Evolutionary conservation across 92 coral and sea anemone genomes (phyloP), one percentile per base, ranked within the genome.

Genomic region (Parazoanthus atlanticus): DNA sequence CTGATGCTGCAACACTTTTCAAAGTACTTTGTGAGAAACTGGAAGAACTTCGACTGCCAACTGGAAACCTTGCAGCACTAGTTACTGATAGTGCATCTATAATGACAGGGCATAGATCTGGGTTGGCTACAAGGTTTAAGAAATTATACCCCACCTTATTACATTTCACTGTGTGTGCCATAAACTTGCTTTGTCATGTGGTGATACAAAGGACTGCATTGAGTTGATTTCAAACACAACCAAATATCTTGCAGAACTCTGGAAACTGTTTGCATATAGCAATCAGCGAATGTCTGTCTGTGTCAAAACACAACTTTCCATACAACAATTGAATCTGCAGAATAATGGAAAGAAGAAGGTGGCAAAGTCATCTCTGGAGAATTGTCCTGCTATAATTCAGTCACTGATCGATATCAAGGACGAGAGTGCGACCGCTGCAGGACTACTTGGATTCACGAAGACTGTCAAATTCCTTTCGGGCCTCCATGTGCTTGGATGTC

Each of bases 81-180:
- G 85, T 88, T 25, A 47, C 90, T 23, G 79, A 88, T 67, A 85
- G 90, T 40, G 90, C 85, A 58, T 54, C 89, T 86, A 84, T 64
- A 76, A 33, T 78, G 89, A 86, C 89, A 12, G 84, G 89, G 76
- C 71, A 81, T 33, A 81, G 43, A 31, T 46, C 74, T 28, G 89
- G 89, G 47, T 71, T 78, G 76, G 82, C 81, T 32, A 52, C 87
- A 16, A 72, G 34, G 89, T 86, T 86, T 75, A 74, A 86, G 65
- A 76, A 54, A 33, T 86, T 31, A n/a, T 65, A 71, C 83, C 89
- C 28, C 89, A 61, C 79, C 76, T 86, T 28, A 86, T 86, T 25
- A 86, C 79, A 73, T 77, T 76, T 76, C 82, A 86, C 52, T 78
- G 76, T 54, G 70, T 76, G 70, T 61, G 86, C 47, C 86, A 74